Evolutionary conservation across 2,113 vertebrate genomes (phyloP), one percentile per base, ranked within the genome.

Genomic region (Erpornis zantholeuca): DNA sequence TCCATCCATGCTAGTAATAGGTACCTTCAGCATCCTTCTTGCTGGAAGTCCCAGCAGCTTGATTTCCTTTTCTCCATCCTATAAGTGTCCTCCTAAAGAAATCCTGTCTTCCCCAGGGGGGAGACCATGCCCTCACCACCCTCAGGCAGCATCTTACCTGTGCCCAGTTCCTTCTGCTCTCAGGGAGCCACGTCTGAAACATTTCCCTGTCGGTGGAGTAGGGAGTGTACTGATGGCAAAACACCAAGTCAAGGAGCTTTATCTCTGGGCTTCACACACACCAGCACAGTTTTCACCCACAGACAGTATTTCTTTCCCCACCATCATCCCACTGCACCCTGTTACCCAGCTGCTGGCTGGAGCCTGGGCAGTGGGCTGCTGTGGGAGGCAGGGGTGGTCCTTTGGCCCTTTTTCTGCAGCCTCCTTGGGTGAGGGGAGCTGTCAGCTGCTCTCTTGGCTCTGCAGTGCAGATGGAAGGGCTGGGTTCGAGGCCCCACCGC

Each of bases 401-500:
- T 70, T 83, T 77, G 56, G 59, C 65, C 86, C n/a, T 60, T 86
- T 38, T 56, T 7, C 47, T 61, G 38, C 54, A n/a, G 40, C 77
- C 70, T 68, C 23, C 70, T 59, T 61, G 28, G 66, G 86, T 50
- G 65, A 95, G 92, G 68, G 84, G 63, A 75, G 88, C 71, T 35
- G 44, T 90, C 82, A 56, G 69, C 81, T 71, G 59, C 21, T 70
- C 93, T 84, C 35, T 80, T 69, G 82, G 77, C 77, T 92, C 79
- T 66, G 71, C 73, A 80, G 90, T 35, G 29, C 97, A 98, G 96
- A 96, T 97, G 97, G 95, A 92, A 73, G 89, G 40, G 72, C 82
- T 65, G 38, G 15, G 92, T 90, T 91, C 33, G 31, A 88, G 83
- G 96, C 97, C 94, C 96, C 94, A 59, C 76, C 38, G 69, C 97